A percentile compares a stretch with the other conserved stretches of the same genome.
phyloP scores from a whole-genome alignment of 2,888 invertebrate species.

The Oscheius onirici region DNA sequence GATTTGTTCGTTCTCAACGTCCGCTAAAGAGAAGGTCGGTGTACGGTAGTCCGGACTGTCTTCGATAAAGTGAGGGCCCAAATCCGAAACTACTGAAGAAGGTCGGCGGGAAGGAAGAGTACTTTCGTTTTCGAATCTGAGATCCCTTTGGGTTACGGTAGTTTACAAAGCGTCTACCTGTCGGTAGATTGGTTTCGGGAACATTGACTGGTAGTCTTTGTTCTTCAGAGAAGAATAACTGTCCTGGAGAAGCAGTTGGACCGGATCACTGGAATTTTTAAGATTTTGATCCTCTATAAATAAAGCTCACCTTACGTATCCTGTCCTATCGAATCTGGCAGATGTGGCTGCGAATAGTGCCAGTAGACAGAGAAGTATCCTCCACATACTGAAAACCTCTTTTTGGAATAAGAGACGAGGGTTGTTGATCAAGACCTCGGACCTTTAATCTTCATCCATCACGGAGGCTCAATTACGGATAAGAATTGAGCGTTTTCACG shows the following conservation, averaged over 20 bases:
- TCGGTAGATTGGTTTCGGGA: conserved; percentile 39
- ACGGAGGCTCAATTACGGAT: not conserved
- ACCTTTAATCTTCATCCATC: not conserved
- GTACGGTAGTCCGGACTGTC: conserved; percentile 42
- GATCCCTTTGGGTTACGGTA: not conserved
- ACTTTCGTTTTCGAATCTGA: conserved; percentile 52
- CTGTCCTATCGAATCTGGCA: conserved; percentile 23
- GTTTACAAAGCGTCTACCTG: conserved; percentile 32
- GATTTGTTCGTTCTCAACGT: not conserved
- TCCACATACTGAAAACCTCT: conserved; percentile 10
- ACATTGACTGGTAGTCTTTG: conserved; percentile 37
- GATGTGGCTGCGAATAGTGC: not conserved
- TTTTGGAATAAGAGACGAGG: not conserved
- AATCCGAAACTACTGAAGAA: conserved; percentile 47
- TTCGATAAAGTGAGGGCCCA: conserved; percentile 42
- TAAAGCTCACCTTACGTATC: conserved; percentile 18
- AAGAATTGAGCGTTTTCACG: not conserved
- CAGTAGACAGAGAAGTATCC: conserved; percentile 22
- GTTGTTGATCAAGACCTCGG: not conserved
- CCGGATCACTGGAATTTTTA: conserved; percentile 45
- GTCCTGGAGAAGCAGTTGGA: conserved; percentile 48
- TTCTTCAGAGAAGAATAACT: conserved; percentile 56
- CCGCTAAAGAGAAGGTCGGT: conserved; percentile 46
- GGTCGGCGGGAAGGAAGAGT: conserved; percentile 48
- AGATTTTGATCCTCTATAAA: not conserved